Base-by-base conservation (phyloP, 2,888 invertebrate species). In the Melanophora roralis region DNA sequence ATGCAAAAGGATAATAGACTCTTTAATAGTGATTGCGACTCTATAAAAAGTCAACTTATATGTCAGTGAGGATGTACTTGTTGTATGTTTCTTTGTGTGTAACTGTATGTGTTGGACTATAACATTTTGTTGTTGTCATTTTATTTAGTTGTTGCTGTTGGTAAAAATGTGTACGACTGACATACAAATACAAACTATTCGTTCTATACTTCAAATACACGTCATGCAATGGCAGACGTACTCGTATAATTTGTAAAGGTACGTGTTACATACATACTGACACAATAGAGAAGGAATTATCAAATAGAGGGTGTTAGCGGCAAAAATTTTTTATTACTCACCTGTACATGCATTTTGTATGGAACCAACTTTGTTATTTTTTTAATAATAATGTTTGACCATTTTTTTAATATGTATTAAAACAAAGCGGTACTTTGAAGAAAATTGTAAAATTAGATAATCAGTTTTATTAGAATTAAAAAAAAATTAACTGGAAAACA, bases 1-100 rank as follows among this genome's bases (percentile, higher is more conserved):
- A 80, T 80, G 74, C 81, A 68, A 78, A 83, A 82, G 82, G 86
- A 87, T 87, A 87, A 88, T 87, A 87, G 87, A 88, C 88, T 88
- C 85, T 75, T 87, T 87, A 86, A 87, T 87, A 87, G 85, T 86
- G 88, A 87, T 86, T 88, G 87, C 86, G 87, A 88, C 87, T 88
- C 87, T 86, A 88, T 88, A 87, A 88, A 74, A 88, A 88, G 87
- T 88, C 88, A 87, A 88, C 87, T 87, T 86, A 83, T 86, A 82
- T 78, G 38, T 43, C 65, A 53, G 34, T 72, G 9, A 47, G 40
- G 14, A 45, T 53, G 55, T 40, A 38, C 47, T n/a, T 57, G 47
- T 19, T 57, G 49, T 32, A 11, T 51, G 62, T 14, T n/a, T 75
- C 1, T 8, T 0, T 60, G 16, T 40, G 7, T 64, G 64, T 53